phyloP scores from a whole-genome alignment of 2,113 vertebrate species.

The Pterophyllum scalare region DNA sequence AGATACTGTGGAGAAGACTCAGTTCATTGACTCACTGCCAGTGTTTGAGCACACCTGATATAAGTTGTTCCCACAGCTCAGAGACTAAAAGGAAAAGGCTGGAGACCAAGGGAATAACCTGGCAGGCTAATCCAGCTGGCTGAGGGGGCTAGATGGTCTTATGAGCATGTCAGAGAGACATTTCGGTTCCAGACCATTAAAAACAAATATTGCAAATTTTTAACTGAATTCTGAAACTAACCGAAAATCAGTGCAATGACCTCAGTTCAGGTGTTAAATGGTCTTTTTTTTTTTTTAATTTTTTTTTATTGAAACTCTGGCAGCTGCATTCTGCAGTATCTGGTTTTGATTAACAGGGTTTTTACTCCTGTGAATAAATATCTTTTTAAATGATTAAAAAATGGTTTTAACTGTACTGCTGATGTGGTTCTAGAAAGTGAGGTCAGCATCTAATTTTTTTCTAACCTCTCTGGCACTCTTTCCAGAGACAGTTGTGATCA shows the following conservation, averaged over 20 bases:
- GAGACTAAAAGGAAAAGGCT: background rate
- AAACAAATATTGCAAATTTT: too few species aligned
- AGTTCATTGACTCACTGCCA: background rate
- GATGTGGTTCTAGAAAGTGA: too few species aligned
- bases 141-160: background rate
- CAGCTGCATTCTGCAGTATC: background rate
- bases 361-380: background rate
- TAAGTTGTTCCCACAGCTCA: background rate
- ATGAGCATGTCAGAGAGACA: background rate
- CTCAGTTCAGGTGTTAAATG: background rate
- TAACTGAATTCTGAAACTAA: too few species aligned
- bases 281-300: background rate
- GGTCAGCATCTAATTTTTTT: background rate
- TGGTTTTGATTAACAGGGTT: background rate
- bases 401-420: background rate
- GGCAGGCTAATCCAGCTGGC: background rate
- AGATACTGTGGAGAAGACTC: background rate
- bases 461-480: background rate
- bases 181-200: too few species aligned
- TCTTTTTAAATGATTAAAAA: background rate
- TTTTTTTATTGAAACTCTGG: background rate
- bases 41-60: fast-evolving
- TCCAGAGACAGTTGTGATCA: background rate
- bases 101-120: background rate
- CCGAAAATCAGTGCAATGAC: background rate